phyloP scores from a whole-genome alignment of 2,113 vertebrate genomes.

The Rhombomys opimus region DNA sequence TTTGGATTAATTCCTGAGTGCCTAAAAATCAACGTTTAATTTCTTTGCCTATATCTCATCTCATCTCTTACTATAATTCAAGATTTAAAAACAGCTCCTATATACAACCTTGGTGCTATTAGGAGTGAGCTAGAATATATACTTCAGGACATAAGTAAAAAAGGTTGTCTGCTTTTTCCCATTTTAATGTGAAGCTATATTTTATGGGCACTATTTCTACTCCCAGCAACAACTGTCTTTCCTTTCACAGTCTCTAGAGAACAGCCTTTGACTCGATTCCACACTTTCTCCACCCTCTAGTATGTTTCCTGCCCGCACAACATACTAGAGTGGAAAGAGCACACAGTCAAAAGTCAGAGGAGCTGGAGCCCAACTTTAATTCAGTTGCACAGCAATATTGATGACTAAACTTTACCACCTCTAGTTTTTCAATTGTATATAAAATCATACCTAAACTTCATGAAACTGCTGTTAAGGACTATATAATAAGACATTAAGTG shows the following conservation, averaged over 20 bases:
- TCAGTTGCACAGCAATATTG: not conserved
- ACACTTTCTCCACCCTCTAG: not conserved
- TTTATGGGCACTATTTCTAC: not conserved
- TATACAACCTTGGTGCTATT: not conserved
- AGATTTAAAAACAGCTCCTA: not conserved
- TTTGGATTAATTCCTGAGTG: not conserved
- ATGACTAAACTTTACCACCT: conserved; percentile 15
- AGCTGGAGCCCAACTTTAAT: conserved; percentile 13
- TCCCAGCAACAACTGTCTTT: conserved; percentile 6
- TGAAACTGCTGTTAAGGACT: not conserved
- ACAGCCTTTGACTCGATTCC: conserved; percentile 33
- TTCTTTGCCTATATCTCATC: not conserved
- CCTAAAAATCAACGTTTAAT: not conserved
- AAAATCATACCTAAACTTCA: conserved; percentile 48
- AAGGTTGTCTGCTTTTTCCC: conserved; percentile 4
- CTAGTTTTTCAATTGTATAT: not conserved
- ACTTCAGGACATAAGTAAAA: not conserved
- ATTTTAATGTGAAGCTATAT: conserved; percentile 50
- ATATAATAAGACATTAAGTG: conserved; percentile 6
- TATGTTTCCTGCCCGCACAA: not conserved
- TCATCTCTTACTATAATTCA: not conserved
- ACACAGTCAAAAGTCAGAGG: not conserved
- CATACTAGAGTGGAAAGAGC: not conserved
- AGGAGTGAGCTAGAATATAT: not conserved
- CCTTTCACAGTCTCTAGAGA: not conserved